Evolutionary conservation across 2,888 invertebrate genomes (phyloP).

Genomic region (Disparrhopalites patrizii): DNA sequence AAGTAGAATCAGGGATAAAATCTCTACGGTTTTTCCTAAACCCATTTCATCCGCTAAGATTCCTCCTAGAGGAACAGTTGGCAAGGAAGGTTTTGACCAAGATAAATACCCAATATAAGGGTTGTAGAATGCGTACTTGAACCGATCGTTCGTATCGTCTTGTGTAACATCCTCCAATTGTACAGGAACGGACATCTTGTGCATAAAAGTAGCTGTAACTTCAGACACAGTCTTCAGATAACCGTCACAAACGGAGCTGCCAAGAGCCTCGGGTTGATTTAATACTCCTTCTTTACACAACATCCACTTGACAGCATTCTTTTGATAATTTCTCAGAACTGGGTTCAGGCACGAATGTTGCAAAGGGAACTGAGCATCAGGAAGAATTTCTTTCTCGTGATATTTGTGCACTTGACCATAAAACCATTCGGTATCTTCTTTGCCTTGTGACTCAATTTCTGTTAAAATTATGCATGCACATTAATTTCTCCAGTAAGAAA

Average conservation of each 20-base stretch:
- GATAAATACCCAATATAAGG: slow-evolving; percentile 37
- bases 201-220: slow-evolving; percentile 26
- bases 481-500: too few species aligned
- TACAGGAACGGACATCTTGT: slow-evolving; percentile 45
- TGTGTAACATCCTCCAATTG: slow-evolving; percentile 1
- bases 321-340: slow-evolving; percentile 62
- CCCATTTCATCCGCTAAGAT: slow-evolving; percentile 80
- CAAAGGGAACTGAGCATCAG: slow-evolving; percentile 36
- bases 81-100: slow-evolving; percentile 46
- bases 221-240: not conserved
- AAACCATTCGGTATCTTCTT: slow-evolving; percentile 47
- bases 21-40: slow-evolving; percentile 73
- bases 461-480: not conserved
- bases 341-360: slow-evolving; percentile 57
- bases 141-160: not conserved
- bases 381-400: slow-evolving; percentile 36
- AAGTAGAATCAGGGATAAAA: slow-evolving; percentile 62
- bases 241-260: slow-evolving; percentile 1
- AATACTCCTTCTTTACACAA: slow-evolving; percentile 56
- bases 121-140: slow-evolving; percentile 32
- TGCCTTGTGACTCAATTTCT: slow-evolving; percentile 29
- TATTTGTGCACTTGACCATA: slow-evolving; percentile 46
- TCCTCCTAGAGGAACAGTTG: slow-evolving; percentile 59
- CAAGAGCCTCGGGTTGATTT: slow-evolving; percentile 5
- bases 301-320: slow-evolving; percentile 67